A percentile compares a stretch with the other conserved stretches of the same genome.
Conservation (phyloP, 2,113 vertebrate genomes). For the Colaptes auratus region DNA sequence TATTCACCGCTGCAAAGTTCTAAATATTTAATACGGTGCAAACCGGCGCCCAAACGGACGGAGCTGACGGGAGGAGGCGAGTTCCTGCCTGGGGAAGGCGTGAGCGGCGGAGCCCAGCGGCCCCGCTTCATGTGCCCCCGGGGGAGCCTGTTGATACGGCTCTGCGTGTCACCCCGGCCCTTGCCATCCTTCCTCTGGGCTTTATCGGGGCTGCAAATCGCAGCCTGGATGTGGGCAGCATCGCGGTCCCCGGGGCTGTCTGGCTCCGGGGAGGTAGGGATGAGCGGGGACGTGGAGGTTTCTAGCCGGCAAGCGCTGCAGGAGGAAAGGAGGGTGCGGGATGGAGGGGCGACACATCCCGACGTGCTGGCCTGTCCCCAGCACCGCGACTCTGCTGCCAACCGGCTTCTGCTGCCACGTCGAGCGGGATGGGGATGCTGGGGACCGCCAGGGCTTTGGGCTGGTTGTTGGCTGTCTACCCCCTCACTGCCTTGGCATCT, state of each 20-base stretch:
- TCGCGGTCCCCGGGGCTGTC: not conserved
- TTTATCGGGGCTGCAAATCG: conserved; percentile 6
- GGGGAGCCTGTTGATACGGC: conserved; percentile 38
- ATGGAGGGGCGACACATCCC: not conserved
- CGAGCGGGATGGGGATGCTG: not conserved
- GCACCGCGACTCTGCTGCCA: not conserved
- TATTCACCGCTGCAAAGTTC: conserved; percentile 65
- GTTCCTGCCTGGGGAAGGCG: not conserved
- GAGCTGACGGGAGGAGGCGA: not conserved
- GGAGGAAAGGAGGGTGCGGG: not conserved
- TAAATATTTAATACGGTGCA: conserved; percentile 66
- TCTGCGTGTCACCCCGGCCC: not conserved
- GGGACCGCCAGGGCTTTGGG: not conserved
- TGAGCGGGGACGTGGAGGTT: not conserved
- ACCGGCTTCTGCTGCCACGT: not conserved
- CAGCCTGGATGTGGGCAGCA: not conserved
- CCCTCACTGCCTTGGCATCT: not conserved
- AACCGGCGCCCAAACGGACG: conserved; percentile 24
- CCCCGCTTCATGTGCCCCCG: not conserved
- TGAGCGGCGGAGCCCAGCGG: not conserved
- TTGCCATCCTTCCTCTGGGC: not conserved
- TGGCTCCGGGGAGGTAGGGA: not conserved
- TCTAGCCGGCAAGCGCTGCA: not conserved
- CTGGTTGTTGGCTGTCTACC: not conserved
- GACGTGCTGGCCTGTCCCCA: not conserved